phyloP scores from a whole-genome alignment of 2,797 vertebrate genomes.

The Aythya fuligula region DNA sequence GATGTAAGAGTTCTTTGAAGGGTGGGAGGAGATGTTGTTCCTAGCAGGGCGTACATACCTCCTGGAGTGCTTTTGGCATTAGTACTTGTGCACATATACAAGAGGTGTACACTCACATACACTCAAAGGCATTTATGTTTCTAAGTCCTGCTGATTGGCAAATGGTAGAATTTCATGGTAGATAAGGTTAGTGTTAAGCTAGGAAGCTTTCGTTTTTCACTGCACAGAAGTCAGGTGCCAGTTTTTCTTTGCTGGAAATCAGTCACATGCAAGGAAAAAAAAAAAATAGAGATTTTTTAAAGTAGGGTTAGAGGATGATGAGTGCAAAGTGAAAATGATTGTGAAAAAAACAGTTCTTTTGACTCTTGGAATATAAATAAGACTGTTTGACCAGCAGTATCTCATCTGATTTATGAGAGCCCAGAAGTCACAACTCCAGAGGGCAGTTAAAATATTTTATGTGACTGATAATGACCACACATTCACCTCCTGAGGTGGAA shows the following conservation, averaged over 20 bases:
- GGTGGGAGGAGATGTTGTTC: background rate
- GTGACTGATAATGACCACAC: slow-evolving; percentile 42
- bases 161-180: background rate
- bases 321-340: background rate
- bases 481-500: slow-evolving; percentile 14
- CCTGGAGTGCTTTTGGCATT: background rate
- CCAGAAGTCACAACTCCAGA: slow-evolving; percentile 36
- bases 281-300: background rate
- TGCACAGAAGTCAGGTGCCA: background rate
- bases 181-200: background rate
- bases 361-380: slow-evolving; percentile 5
- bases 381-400: background rate
- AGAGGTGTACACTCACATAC: background rate
- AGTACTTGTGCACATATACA: background rate
- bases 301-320: background rate
- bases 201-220: slow-evolving; percentile 5
- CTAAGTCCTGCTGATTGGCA: background rate
- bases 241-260: background rate
- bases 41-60: background rate
- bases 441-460: slow-evolving; percentile 41
- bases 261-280: background rate
- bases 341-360: slow-evolving; percentile 25
- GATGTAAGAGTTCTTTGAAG: background rate
- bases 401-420: slow-evolving; percentile 42
- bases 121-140: background rate